Evolutionary conservation across 37 sponge, comb jelly and placozoan genomes (phyloP).

Genomic region (Halisarca cf. caerulea): DNA sequence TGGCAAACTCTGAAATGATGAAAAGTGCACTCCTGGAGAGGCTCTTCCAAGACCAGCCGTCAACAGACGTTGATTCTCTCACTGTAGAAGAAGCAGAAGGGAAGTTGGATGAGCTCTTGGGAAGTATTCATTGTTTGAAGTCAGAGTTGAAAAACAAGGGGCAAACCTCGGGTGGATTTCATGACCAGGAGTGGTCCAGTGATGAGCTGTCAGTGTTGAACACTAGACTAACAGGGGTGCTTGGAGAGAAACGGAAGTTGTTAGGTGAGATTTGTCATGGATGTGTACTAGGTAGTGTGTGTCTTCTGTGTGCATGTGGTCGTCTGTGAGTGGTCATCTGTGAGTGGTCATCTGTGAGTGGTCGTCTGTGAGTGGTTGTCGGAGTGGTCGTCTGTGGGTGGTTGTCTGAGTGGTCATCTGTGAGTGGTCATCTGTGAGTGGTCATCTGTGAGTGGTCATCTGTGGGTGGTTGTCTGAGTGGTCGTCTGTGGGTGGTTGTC

Average conservation of each 20-base stretch:
- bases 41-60: conserved; percentile 1
- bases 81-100: neutral
- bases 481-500: too few relatives aligned
- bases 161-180: neutral
- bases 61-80: neutral
- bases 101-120: neutral
- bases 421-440: too few relatives aligned
- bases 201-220: neutral
- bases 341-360: too few relatives aligned
- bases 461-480: too few relatives aligned
- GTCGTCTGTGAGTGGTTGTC: too few relatives aligned
- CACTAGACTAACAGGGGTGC: neutral
- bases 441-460: too few relatives aligned
- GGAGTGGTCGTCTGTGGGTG: too few relatives aligned
- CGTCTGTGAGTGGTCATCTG: too few relatives aligned
- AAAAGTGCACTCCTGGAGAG: neutral
- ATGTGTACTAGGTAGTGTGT: neutral
- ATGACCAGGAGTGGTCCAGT: neutral
- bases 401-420: too few relatives aligned
- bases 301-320: too few relatives aligned
- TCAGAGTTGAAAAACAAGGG: neutral
- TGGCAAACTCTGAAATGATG: neutral
- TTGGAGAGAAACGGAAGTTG: neutral
- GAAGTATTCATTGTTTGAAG: neutral
- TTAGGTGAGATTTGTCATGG: neutral